A percentile compares a stretch with the other conserved stretches of the same genome.
Evolutionary conservation across 2,797 vertebrate species (phyloP).

Genomic region (Pseudochirops cupreus): DNA sequence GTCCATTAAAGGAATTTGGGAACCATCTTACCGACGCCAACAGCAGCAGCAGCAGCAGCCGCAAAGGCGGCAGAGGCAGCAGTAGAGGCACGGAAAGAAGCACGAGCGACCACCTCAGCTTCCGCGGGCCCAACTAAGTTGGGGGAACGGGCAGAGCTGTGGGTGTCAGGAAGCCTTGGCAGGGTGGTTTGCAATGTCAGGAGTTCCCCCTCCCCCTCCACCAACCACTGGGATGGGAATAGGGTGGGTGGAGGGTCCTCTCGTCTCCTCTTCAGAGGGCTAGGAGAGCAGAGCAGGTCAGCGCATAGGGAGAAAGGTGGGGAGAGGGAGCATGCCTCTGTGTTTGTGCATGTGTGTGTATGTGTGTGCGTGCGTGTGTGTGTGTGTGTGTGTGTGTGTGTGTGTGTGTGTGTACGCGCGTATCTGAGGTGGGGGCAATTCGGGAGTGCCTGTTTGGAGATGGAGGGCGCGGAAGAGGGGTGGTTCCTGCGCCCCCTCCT

Average conservation of each 20-base stretch:
- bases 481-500: background rate
- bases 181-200: background rate
- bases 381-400: background rate
- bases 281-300: background rate
- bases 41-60: background rate
- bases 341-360: background rate
- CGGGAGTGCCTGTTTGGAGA: background rate
- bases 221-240: background rate
- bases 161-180: background rate
- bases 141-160: background rate
- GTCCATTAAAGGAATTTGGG: background rate
- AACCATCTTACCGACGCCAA: constrained; percentile 62
- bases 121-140: background rate
- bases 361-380: background rate
- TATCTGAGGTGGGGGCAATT: background rate
- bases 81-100: background rate
- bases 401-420: background rate
- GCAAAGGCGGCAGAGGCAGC: too few species aligned
- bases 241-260: background rate
- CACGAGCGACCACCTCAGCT: background rate
- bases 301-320: background rate
- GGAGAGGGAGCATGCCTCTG: background rate
- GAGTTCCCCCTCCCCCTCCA: background rate
- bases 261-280: background rate
- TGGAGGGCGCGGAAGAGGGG: background rate